A percentile compares a stretch with the other conserved stretches of the same genome.
phyloP scores from a whole-genome alignment of 2,113 vertebrate species.

The Carettochelys insculpta region DNA sequence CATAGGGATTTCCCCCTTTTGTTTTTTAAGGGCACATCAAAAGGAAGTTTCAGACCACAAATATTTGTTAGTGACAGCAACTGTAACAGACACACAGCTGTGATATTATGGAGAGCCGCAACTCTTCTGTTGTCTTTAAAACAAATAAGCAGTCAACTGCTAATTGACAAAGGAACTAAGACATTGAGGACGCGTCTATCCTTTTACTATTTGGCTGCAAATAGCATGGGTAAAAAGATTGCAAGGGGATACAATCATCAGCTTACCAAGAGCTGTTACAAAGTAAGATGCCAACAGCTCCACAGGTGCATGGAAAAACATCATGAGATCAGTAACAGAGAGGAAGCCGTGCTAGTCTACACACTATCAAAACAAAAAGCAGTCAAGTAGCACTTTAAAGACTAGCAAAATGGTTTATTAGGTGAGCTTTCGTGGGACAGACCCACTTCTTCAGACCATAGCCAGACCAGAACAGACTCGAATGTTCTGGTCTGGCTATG shows the following conservation, averaged over 20 bases:
- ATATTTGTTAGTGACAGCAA: conserved; percentile 7
- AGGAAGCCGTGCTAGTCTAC: too few relatives aligned
- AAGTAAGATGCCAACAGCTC: not conserved
- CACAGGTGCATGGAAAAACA: not conserved
- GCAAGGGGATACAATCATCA: not conserved
- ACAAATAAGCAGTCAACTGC: not conserved
- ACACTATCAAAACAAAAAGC: too few relatives aligned
- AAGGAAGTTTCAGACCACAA: not conserved
- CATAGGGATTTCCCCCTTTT: not conserved
- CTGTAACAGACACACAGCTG: conserved; percentile 1
- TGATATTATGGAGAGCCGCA: not conserved
- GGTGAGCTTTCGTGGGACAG: too few relatives aligned
- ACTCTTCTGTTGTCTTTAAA: not conserved
- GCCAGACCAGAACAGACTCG: too few relatives aligned
- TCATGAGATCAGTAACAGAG: too few relatives aligned
- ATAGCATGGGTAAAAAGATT: not conserved
- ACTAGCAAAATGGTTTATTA: too few relatives aligned
- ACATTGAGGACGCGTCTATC: not conserved
- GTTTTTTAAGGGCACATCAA: not conserved
- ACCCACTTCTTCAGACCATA: too few relatives aligned
- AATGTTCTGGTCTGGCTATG: too few relatives aligned
- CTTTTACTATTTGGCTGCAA: not conserved
- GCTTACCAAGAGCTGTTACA: not conserved
- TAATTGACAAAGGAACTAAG: not conserved
- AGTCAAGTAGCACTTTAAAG: too few relatives aligned